Evolutionary conservation across 2,113 vertebrate species (phyloP), one percentile per base, ranked within the genome.

Genomic region (Brachionichthys hirsutus): DNA sequence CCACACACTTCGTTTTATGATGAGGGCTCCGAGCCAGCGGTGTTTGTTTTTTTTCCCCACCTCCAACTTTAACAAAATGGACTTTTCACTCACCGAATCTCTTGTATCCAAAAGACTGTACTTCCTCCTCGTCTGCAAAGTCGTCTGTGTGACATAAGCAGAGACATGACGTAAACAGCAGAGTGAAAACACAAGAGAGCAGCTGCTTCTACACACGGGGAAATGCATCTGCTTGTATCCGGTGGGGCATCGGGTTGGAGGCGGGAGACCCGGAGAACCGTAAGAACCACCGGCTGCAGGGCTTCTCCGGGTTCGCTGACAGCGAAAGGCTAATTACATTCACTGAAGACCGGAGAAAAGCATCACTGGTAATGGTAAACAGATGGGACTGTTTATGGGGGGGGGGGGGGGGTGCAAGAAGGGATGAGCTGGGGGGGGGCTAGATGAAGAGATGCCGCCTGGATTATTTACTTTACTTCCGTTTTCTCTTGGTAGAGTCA

Each of bases 21-120:
- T 60, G 2, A 30, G 40, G 59, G 46, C 49, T 59, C 43, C 17
- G 12, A 34, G 38, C 24, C 24, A n/a, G n/a, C n/a, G n/a, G n/a
- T 30, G 24, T 30, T 30, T 30, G 4, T 30, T 30, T 30, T 51
- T 55, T 17, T 58, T 7, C 30, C 34, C 12, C 9, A 46, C 48
- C 36, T 44, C 44, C 45, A 54, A 47, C 10, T 38, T 47, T 67
- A n/a, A 46, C 17, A 34, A 73, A 65, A 73, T 45, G 41, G 19
- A 17, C 4, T 13, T 73, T 64, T 22, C 58, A 95, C 96, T 96
- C 87, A 98, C 96, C 96, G 88, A 98, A 98, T 83, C 95, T 90
- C 93, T 98, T 98, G 91, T 98, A 98, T 91, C 96, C 96, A 71
- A 98, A 98, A 91, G 96, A 98, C 81, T 98, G 95, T 77, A 98